Base-by-base conservation (phyloP, 1,140 invertebrate species). In the Hycleus cichorii region DNA sequence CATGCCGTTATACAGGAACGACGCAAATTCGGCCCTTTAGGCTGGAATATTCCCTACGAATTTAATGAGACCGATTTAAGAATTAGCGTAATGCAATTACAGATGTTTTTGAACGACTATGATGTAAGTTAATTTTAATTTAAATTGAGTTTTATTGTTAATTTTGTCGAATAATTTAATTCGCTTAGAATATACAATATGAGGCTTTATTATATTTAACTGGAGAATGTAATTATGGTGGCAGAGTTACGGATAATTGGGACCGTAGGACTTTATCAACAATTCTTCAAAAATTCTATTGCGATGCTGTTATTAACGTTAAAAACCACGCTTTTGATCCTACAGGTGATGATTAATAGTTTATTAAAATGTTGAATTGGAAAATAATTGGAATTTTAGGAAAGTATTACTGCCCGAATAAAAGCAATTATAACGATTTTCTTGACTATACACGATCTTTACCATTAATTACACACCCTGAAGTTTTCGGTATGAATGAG, bases 191-290 rank as follows among this genome's bases (percentile, higher is more conserved):
- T 45, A 83, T 96, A 0, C 93, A 94, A 69, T 95, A 88, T 71
- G 90, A 92, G 46, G 94, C 94, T 0, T 69, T 98, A 5, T 80
- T 84, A 4, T 97, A 97, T 76, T 74, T 97, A 52, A 95, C 89
- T 0, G 94, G 93, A 7, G 94, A 97, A 77, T 97, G 94, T 70
- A 97, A 97, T 78, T 98, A 98, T 68, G 95, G 95, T 25, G 94
- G 95, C 0, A 81, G 91, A 69, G 93, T 97, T 1, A 97, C 93
- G 0, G 94, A 97, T 70, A 89, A 95, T 67, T 95, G 92, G 90
- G 95, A 98, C 77, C 80, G 93, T 47, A 80, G 93, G 49, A 90
- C 88, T 3, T 77, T 98, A 10, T 86, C 81, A 58, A 95, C 92
- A 4, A 87, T 94, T 53, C 76, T 97, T 7, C 77, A 78, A 54